Percentiles rank a stretch among this genome's conserved stretches.
These are phyloP conservation scores for Melikaiella ostensackeni DNA, from an alignment of 2,888 invertebrate genomes.

Conservation along the genomic window DNA sequence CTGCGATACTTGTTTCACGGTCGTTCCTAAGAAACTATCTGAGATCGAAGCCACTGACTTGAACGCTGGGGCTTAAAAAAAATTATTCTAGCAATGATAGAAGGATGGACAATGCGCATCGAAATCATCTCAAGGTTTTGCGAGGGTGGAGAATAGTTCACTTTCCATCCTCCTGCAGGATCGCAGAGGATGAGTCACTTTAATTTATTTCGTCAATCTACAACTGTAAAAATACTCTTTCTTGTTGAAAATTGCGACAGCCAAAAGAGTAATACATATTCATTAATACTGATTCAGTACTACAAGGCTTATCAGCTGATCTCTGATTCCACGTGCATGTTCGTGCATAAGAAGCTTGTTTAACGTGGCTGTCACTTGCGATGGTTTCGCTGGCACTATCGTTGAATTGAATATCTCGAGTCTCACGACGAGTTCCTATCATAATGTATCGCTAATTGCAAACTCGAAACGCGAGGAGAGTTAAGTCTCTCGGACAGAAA, in stretches of 20 bases:
- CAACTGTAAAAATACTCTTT: too few relatives aligned
- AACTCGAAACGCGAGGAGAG: slow-evolving; percentile 46
- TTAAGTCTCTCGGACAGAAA: slow-evolving; percentile 43
- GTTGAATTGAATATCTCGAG: slow-evolving; percentile 47
- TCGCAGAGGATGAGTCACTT: background rate
- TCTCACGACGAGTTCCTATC: slow-evolving; percentile 50
- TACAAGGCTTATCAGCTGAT: background rate
- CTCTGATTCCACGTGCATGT: background rate
- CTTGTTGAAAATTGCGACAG: background rate
- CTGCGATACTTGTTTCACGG: slow-evolving; percentile 24
- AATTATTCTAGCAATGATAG: slow-evolving; percentile 25
- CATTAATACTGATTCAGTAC: background rate
- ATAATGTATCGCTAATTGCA: slow-evolving; percentile 56
- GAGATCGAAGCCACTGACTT: slow-evolving; percentile 16
- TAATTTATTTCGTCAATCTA: too few relatives aligned
- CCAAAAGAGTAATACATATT: background rate
- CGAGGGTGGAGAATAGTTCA: background rate
- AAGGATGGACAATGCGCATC: slow-evolving; percentile 25
- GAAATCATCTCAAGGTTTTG: slow-evolving; percentile 7
- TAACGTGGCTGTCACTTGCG: slow-evolving; percentile 17
- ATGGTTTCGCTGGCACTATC: slow-evolving; percentile 39
- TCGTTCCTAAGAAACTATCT: slow-evolving; percentile 31
- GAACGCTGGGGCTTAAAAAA: slow-evolving; percentile 1
- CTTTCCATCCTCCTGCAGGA: background rate
- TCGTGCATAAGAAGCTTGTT: slow-evolving; percentile 1